Percentiles rank a stretch among this genome's conserved stretches.
These are phyloP conservation scores for Graptemys geographica DNA, from an alignment of 2,797 vertebrate genomes.

Conservation along the genomic window DNA sequence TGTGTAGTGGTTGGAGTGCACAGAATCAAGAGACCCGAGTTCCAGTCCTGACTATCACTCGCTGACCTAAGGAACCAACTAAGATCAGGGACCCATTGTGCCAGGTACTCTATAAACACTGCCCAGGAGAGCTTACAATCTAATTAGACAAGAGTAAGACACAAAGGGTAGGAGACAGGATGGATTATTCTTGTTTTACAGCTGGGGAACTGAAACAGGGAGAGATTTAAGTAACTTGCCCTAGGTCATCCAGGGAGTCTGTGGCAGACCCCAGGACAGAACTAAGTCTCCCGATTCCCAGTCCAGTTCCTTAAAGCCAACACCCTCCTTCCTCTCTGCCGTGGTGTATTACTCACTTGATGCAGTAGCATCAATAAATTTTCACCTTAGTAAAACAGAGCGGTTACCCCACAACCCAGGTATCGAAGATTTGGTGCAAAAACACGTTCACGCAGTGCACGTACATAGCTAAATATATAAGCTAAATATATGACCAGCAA, in stretches of 20 bases:
- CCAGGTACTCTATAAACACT: background rate
- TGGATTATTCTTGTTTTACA: background rate
- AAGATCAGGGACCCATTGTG: background rate
- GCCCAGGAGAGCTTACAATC: background rate
- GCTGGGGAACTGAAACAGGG: background rate
- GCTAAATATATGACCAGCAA: accelerated
- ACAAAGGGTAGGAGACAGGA: background rate
- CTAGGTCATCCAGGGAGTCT: background rate
- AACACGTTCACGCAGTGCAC: accelerated
- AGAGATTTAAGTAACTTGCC: background rate
- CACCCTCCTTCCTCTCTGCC: background rate
- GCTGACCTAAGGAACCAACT: background rate
- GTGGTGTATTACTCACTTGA: background rate
- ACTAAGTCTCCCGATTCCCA: background rate
- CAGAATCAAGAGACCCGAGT: background rate
- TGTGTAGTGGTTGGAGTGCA: too few species aligned
- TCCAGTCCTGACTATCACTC: background rate
- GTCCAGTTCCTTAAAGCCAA: background rate
- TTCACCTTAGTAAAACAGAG: background rate
- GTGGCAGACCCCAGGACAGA: background rate
- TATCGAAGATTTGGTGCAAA: accelerated
- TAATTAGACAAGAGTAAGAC: background rate
- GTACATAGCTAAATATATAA: background rate
- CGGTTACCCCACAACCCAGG: background rate
- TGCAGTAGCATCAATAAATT: background rate